Base-by-base conservation (phyloP, 2,888 invertebrate genomes). In the Leptura quadrifasciata region DNA sequence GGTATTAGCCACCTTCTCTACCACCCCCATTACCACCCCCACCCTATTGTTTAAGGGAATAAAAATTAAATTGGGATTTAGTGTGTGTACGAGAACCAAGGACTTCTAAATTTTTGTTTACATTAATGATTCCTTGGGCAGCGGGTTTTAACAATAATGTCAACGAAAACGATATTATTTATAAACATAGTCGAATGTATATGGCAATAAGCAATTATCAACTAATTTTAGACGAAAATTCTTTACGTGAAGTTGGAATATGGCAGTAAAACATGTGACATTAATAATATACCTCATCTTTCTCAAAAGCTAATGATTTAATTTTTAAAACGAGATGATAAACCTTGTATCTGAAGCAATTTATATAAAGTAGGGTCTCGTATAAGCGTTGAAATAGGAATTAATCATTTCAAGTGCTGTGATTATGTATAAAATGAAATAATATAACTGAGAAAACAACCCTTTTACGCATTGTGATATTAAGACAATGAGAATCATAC, bases 401-500 rank as follows among this genome's bases (percentile, higher is more conserved):
- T 72, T 72, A 63, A 63, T 72, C 72, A 72, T 72, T 63, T 63
- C 61, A 72, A 72, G 61, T 72, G 61, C 47, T 52, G 63, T 54
- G 63, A 72, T 72, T 72, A 63, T 54, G 72, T 63, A 72, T 63
- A 63, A 72, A 63, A 72, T 52, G 39, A 54, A 63, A 72, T 63
- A 63, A 61, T 61, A 55, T 52, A 71, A 27, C 58, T 15, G 47
- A 58, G 57, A 27, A 70, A n/a, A 60, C 60, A 71, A 60, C 35
- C 72, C 65, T 57, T 72, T 65, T 65, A 73, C 65, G 57, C 72
- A 72, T 64, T 72, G 72, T 72, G 54, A 80, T 77, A 74, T 77
- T 78, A 78, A 80, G 80, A 80, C 80, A 80, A 80, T 76, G 80
- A 77, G 61, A 70, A 73, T 72, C 77, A 76, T 78, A 75, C 76